phyloP scores from a whole-genome alignment of 2,113 vertebrate species.

The Chauna torquata region DNA sequence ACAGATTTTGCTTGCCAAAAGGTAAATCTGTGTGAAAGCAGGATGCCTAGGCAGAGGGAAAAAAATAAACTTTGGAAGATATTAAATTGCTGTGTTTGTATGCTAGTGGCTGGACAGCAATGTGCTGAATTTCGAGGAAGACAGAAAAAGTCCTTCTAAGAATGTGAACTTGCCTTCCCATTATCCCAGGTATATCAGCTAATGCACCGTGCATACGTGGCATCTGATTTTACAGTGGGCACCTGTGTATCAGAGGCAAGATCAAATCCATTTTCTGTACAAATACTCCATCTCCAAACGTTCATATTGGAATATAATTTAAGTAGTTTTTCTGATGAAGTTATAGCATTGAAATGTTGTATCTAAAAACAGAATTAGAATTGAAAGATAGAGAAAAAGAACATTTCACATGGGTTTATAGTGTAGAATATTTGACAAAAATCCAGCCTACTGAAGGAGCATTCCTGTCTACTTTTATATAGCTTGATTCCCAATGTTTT shows the following conservation, averaged over 20 bases:
- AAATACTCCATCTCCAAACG: not conserved
- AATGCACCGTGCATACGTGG: not conserved
- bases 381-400: not conserved
- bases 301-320: not conserved
- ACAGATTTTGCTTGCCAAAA: slow-evolving; percentile 1
- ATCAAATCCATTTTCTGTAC: not conserved
- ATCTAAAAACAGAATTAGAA: not conserved
- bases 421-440: not conserved
- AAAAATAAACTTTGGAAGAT: not conserved
- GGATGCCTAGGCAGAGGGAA: not conserved
- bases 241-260: not conserved
- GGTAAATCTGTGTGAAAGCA: not conserved
- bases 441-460: not conserved
- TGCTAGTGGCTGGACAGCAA: not conserved
- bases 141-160: not conserved
- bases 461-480: not conserved
- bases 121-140: slow-evolving; percentile 15
- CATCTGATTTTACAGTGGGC: not conserved
- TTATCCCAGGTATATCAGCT: not conserved
- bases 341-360: not conserved
- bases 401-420: not conserved
- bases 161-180: not conserved
- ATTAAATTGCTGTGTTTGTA: not conserved
- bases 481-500: not conserved
- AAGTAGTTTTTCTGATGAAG: not conserved